Conservation (phyloP, 2,113 vertebrate genomes). For the Tychaedon coryphoeus region DNA sequence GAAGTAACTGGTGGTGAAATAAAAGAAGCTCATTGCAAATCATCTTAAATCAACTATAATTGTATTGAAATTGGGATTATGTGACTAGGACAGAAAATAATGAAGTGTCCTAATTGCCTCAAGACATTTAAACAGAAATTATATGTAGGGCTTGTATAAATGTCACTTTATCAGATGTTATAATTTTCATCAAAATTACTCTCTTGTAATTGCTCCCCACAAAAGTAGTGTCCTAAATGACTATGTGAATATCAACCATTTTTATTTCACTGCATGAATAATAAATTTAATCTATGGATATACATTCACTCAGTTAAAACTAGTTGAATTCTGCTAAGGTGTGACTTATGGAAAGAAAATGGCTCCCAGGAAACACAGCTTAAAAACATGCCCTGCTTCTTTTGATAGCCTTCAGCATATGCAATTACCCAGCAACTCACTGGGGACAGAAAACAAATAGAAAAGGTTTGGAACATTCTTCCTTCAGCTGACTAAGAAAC, state of each 20-base stretch:
- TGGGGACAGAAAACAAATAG: background rate
- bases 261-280: background rate
- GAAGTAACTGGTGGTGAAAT: background rate
- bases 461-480: background rate
- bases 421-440: background rate
- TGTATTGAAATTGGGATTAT: background rate
- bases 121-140: background rate
- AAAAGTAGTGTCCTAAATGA: background rate
- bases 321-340: background rate
- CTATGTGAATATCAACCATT: background rate
- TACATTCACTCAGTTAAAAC: constrained; percentile 1
- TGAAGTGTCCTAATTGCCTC: background rate
- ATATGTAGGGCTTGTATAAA: background rate
- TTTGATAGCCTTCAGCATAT: background rate
- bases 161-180: background rate
- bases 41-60: background rate
- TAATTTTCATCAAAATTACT: background rate
- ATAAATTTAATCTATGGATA: background rate
- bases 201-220: background rate
- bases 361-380: background rate
- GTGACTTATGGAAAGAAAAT: background rate
- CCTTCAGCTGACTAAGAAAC: background rate
- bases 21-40: background rate
- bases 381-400: background rate
- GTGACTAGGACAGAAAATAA: background rate